Evolutionary conservation across 53 echinoderm and acorn worm species (phyloP), one percentile per base, ranked within the genome.

Genomic region (Mesocentrotus franciscanus): DNA sequence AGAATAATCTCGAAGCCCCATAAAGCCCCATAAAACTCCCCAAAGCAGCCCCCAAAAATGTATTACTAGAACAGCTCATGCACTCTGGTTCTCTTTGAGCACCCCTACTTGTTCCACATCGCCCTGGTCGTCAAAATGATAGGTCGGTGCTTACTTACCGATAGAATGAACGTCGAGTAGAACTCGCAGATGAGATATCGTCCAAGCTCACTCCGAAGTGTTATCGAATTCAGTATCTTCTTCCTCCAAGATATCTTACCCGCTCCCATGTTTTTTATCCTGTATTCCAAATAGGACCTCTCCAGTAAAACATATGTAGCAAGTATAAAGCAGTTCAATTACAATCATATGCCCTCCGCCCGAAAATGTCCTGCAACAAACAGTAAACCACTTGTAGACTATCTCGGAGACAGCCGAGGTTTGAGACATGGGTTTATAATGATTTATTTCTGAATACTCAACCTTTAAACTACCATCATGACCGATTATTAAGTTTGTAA

Each of bases 181-280:
- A 93, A 93, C 74, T 93, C 93, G 74, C 75, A 76, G 74, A 93
- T 74, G 74, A 93, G 55, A n/a, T 13, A 49, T 57, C 93, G 26
- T 12, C 49, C 75, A 22, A 93, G 78, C 20, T 93, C 93, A 56
- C 29, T 59, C 29, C 76, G 74, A 49, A 93, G 49, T 57, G 56
- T 42, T 49, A 93, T n/a, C 78, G 42, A 55, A 56, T 76, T 93
- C 16, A 75, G 15, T 13, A 93, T 22, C 93, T 56, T 42, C 56
- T 56, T 60, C 42, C n/a, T 93, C 93, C 76, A 93, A 2, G 75
- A 75, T 27, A 17, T 72, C 93, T 75, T 76, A 30, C 26, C 16
- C 78, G 56, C 57, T 81, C 81, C 81, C 81, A 81, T 81, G 42
- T 18, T 81, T 81, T 81, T 18, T 10, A 36, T 81, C 39, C 81